Conservation (phyloP, 2,113 vertebrate species). For the Regulus satrapa region DNA sequence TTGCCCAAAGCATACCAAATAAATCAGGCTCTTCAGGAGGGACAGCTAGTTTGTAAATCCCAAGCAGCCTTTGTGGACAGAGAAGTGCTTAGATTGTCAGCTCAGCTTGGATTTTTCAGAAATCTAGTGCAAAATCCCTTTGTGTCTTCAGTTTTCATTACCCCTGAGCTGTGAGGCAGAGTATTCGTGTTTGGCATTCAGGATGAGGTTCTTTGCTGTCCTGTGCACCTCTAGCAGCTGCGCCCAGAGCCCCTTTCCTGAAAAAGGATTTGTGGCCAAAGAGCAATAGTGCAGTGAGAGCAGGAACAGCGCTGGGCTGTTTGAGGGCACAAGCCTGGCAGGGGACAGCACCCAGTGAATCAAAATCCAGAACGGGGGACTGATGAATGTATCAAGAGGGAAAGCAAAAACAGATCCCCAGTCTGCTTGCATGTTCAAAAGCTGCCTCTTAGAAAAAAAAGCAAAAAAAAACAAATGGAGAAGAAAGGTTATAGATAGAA, state of each 20-base stretch:
- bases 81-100: conserved; percentile 57
- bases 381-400: neutral
- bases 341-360: neutral
- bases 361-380: neutral
- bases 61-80: conserved; percentile 46
- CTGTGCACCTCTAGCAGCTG: neutral
- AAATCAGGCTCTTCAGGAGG: conserved; percentile 36
- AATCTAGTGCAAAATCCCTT: conserved; percentile 54
- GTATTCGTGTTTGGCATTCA: neutral
- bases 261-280: neutral
- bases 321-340: neutral
- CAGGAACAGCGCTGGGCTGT: neutral
- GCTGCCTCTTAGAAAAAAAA: neutral
- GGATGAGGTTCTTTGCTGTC: neutral
- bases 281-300: neutral
- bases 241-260: neutral
- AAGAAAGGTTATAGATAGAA: neutral
- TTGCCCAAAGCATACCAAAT: conserved; percentile 22
- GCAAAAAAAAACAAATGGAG: too few relatives aligned
- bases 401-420: neutral
- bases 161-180: neutral
- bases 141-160: conserved; percentile 56
- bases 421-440: neutral
- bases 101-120: conserved; percentile 54
- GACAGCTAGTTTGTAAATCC: conserved; percentile 45